A percentile compares a stretch with the other conserved stretches of the same genome.
phyloP scores from a whole-genome alignment of 2,888 invertebrate species.

The Perdita meconis region DNA sequence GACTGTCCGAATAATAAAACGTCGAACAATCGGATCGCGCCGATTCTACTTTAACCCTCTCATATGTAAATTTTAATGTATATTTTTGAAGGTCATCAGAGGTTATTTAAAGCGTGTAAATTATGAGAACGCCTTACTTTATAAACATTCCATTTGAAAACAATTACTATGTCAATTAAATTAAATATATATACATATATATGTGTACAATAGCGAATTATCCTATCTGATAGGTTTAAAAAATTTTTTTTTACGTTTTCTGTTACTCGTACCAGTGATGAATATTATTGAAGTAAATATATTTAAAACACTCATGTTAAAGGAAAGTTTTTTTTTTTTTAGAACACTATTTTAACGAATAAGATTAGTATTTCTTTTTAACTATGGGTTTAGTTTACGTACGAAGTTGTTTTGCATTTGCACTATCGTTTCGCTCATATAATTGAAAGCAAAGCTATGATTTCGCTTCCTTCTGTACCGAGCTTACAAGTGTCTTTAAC shows the following conservation, averaged over 20 bases:
- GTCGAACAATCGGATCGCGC: conserved; percentile 42
- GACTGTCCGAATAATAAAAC: conserved; percentile 37
- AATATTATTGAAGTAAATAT: conserved; percentile 19
- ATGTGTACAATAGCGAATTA: conserved; percentile 38
- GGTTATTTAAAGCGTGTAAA: conserved; percentile 46
- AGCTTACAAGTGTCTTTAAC: not conserved
- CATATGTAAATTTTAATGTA: conserved; percentile 62
- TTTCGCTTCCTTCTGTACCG: not conserved
- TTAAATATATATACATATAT: conserved; percentile 47
- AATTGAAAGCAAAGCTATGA: not conserved
- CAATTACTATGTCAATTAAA: conserved; percentile 58
- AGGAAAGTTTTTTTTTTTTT: conserved; percentile 37
- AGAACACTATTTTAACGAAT: conserved; percentile 8
- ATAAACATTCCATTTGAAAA: conserved; percentile 59
- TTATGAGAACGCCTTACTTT: conserved; percentile 43
- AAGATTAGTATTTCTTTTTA: not conserved
- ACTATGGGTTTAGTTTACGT: not conserved
- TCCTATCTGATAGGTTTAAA: conserved; percentile 34
- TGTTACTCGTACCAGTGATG: conserved; percentile 6
- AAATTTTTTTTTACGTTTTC: conserved; percentile 19
- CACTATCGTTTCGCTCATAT: not conserved
- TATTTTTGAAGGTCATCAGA: conserved; percentile 36
- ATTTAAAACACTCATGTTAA: conserved; percentile 3
- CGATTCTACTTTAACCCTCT: conserved; percentile 65
- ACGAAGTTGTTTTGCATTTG: conserved; percentile 15